A percentile compares a stretch with the other conserved stretches of the same genome.
Conservation (phyloP, 2,797 vertebrate species). For the Cuculus canorus region DNA sequence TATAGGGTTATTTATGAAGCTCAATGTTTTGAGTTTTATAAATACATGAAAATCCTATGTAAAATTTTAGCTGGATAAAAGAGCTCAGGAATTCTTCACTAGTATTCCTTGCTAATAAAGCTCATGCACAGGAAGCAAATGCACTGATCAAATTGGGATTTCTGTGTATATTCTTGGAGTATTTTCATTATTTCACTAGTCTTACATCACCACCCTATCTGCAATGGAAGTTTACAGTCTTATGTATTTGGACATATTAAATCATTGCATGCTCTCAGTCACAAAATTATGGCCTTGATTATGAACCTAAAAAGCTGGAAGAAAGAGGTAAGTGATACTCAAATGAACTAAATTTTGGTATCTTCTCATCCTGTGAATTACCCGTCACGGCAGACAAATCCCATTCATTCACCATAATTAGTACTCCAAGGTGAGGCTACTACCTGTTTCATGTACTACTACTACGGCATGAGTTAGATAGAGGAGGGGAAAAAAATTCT, state of each 20-base stretch:
- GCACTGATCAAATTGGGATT: not conserved
- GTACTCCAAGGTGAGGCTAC: constrained; percentile 50
- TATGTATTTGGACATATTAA: not conserved
- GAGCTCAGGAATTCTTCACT: not conserved
- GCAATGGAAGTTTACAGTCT: not conserved
- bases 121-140: not conserved
- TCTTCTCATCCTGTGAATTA: constrained; percentile 31
- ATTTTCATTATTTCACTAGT: not conserved
- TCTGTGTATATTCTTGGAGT: not conserved
- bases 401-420: constrained; percentile 67
- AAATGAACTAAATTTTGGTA: constrained; percentile 55
- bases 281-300: constrained; percentile 44
- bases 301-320: not conserved
- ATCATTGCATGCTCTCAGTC: not conserved
- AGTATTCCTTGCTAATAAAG: not conserved
- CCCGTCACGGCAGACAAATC: constrained; percentile 51
- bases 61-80: not conserved
- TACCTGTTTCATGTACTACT: constrained; percentile 52
- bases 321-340: constrained; percentile 3
- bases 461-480: constrained; percentile 28
- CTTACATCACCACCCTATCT: not conserved
- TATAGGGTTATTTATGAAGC: not conserved
- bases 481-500: constrained; percentile 38
- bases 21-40: not conserved
- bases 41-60: not conserved